phyloP scores from a whole-genome alignment of 2,797 vertebrate species.

The Ibycter americanus region DNA sequence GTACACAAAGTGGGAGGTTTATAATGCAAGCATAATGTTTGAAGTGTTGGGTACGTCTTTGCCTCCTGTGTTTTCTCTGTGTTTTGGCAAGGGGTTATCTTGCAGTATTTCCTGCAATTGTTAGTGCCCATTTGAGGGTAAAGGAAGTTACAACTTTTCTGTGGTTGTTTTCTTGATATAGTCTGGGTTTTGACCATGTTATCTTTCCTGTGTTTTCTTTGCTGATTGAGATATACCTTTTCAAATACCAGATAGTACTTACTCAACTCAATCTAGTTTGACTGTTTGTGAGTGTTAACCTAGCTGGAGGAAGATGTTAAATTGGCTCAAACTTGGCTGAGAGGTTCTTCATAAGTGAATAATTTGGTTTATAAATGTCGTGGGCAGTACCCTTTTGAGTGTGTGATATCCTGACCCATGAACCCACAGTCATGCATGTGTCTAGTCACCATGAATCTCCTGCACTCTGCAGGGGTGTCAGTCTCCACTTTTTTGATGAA shows the following conservation, averaged over 20 bases:
- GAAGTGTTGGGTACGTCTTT: neutral
- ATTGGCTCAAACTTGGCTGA: neutral
- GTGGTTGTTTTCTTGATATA: neutral
- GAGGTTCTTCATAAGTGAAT: neutral
- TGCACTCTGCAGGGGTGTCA: neutral
- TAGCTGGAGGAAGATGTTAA: neutral
- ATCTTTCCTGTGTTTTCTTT: neutral
- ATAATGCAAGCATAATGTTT: neutral
- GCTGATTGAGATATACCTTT: neutral
- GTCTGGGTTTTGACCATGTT: neutral
- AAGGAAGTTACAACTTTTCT: neutral
- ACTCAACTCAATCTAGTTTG: neutral
- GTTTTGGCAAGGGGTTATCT: neutral
- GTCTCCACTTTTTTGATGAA: neutral
- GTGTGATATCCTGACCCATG: neutral
- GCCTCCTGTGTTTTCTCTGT: neutral
- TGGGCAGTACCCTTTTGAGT: neutral
- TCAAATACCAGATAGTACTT: neutral
- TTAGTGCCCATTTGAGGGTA: neutral
- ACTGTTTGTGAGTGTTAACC: neutral
- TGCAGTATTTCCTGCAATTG: constrained; percentile 8
- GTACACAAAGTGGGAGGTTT: neutral
- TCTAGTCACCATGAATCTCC: neutral
- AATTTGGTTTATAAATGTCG: neutral
- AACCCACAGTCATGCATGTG: neutral